These are phyloP conservation scores for Nesogale talazaci DNA, from an alignment of 2,113 vertebrate species.

Conservation along the genomic window DNA sequence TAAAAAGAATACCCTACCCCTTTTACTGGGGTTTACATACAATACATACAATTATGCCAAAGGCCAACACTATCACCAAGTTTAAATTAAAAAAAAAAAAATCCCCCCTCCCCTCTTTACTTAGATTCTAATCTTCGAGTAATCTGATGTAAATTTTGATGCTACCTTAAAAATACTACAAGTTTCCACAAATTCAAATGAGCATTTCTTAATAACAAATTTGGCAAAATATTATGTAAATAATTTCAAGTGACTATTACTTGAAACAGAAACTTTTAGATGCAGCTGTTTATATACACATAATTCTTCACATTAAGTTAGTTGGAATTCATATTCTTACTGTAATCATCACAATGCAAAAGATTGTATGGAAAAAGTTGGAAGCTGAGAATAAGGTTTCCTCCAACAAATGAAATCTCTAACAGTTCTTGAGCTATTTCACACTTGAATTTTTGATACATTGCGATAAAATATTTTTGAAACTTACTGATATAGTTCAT, in stretches of 20 bases:
- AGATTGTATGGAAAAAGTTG: not conserved
- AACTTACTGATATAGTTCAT: constrained; percentile 21
- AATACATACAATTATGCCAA: not conserved
- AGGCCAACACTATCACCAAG: constrained; percentile 12
- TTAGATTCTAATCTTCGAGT: constrained; percentile 43
- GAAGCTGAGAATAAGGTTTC: constrained; percentile 28
- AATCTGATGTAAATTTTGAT: constrained; percentile 5
- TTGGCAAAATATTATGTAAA: constrained; percentile 38
- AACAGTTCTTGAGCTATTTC: constrained; percentile 30
- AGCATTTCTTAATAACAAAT: constrained; percentile 24
- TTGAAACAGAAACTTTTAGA: constrained; percentile 47
- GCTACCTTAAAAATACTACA: constrained; percentile 41
- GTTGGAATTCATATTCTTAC: constrained; percentile 50
- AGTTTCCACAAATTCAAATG: constrained; percentile 45
- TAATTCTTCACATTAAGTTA: constrained; percentile 45
- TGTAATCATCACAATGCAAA: constrained; percentile 47
- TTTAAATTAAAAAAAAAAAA: constrained; percentile 21
- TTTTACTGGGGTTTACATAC: not conserved
- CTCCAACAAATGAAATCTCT: constrained; percentile 24
- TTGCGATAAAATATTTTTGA: constrained; percentile 20
- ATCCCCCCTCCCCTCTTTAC: constrained; percentile 21
- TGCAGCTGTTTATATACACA: not conserved
- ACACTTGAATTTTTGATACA: constrained; percentile 55
- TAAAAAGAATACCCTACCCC: constrained; percentile 14
- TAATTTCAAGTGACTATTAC: constrained; percentile 49